Percentiles rank a stretch among this genome's conserved stretches.
Conservation (phyloP, 1,140 invertebrate species). For the Sitophilus oryzae region DNA sequence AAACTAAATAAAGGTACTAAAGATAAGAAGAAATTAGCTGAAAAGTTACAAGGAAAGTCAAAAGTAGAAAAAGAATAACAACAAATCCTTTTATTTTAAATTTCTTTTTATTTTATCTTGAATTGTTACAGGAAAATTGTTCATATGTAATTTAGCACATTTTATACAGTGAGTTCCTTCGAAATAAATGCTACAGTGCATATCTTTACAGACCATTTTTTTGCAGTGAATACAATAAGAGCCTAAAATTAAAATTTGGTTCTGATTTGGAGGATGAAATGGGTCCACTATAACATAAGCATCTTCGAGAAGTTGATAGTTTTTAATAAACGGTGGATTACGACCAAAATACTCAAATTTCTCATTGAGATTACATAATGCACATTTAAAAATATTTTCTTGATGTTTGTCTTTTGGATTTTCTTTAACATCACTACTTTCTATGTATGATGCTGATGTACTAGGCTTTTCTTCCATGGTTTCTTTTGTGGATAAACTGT, state of each 20-base stretch:
- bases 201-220: constrained; percentile 62
- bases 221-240: constrained; percentile 64
- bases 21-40: not conserved
- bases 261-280: constrained; percentile 61
- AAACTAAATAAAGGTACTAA: not conserved
- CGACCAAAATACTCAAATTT: constrained; percentile 66
- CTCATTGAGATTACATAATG: constrained; percentile 58
- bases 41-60: not conserved
- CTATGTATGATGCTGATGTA: not conserved
- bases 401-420: constrained; percentile 24
- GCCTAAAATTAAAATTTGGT: constrained; percentile 68
- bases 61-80: not conserved
- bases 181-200: constrained; percentile 76
- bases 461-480: not conserved
- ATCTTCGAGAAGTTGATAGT: constrained; percentile 50
- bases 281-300: constrained; percentile 79
- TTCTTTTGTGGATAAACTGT: not conserved
- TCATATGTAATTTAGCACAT: constrained; percentile 57
- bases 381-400: constrained; percentile 56
- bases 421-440: constrained; percentile 3
- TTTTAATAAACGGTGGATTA: constrained; percentile 61
- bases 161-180: constrained; percentile 62
- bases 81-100: constrained; percentile 12
- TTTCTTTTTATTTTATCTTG: constrained; percentile 40
- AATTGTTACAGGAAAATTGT: constrained; percentile 54